Conservation (phyloP, 2,888 invertebrate genomes). For the Altica lythri region DNA sequence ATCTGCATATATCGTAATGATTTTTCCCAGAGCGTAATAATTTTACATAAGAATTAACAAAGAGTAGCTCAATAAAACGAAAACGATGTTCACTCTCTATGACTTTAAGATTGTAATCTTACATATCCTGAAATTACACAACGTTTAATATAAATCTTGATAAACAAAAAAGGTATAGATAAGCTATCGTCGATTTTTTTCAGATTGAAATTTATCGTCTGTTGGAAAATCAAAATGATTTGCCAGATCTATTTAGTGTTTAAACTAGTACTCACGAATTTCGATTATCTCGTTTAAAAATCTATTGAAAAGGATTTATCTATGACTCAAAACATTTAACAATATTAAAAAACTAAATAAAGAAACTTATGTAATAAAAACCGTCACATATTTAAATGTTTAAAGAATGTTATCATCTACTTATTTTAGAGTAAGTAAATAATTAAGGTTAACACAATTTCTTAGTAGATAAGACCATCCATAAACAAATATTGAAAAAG, state of each 20-base stretch:
- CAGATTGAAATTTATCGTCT: not conserved
- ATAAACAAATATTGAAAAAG: constrained; percentile 14
- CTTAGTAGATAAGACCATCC: too few relatives aligned
- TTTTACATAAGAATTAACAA: too few relatives aligned
- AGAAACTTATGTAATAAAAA: not conserved
- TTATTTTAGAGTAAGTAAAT: not conserved
- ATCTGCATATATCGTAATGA: too few relatives aligned
- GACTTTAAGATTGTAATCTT: too few relatives aligned
- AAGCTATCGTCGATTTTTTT: not conserved
- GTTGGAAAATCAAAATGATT: not conserved
- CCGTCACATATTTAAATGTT: not conserved
- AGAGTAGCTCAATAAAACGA: too few relatives aligned
- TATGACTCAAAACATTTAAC: not conserved
- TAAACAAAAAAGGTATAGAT: not conserved
- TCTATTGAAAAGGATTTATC: not conserved
- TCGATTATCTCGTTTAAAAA: not conserved
- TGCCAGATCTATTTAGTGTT: not conserved
- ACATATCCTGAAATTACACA: too few relatives aligned
- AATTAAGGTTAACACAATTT: too few relatives aligned
- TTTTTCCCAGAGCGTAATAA: too few relatives aligned
- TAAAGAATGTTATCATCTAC: not conserved
- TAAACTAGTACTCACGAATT: not conserved
- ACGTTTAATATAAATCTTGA: not conserved
- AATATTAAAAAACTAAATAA: not conserved
- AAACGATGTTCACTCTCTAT: too few relatives aligned